A percentile compares a stretch with the other conserved stretches of the same genome.
Conservation (phyloP, 1,140 invertebrate species). For the Temnothorax curvispinosus region DNA sequence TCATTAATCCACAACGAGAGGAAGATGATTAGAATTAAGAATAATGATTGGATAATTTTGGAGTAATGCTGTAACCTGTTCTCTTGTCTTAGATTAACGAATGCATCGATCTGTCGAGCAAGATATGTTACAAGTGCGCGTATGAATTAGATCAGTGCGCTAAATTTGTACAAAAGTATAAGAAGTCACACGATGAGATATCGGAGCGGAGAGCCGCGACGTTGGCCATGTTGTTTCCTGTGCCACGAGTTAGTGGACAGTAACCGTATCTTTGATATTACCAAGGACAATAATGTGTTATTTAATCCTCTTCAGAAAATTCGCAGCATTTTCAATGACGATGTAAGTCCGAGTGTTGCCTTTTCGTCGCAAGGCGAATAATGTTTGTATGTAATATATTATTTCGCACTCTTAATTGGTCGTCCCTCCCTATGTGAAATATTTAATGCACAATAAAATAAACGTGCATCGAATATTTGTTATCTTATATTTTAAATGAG, state of each 20-base stretch:
- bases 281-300: constrained; percentile 67
- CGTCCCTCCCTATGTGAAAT: neutral
- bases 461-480: neutral
- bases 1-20: neutral
- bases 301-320: constrained; percentile 75
- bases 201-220: neutral
- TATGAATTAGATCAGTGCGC: constrained; percentile 82
- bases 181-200: constrained; percentile 52
- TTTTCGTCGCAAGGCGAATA: neutral
- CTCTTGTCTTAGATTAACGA: constrained; percentile 61
- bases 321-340: constrained; percentile 75
- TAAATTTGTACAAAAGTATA: constrained; percentile 81
- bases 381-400: neutral
- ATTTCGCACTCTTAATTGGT: neutral
- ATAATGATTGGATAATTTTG: neutral
- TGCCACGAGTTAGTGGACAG: constrained; percentile 73
- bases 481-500: neutral
- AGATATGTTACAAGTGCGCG: constrained; percentile 83
- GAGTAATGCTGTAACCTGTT: neutral
- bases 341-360: constrained; percentile 70
- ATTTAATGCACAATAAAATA: neutral
- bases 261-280: constrained; percentile 78
- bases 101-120: constrained; percentile 67
- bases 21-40: neutral
- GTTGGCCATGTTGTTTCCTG: constrained; percentile 68